Evolutionary conservation across 2,797 vertebrate genomes (phyloP).

Genomic region (Gallinago solitaria): DNA sequence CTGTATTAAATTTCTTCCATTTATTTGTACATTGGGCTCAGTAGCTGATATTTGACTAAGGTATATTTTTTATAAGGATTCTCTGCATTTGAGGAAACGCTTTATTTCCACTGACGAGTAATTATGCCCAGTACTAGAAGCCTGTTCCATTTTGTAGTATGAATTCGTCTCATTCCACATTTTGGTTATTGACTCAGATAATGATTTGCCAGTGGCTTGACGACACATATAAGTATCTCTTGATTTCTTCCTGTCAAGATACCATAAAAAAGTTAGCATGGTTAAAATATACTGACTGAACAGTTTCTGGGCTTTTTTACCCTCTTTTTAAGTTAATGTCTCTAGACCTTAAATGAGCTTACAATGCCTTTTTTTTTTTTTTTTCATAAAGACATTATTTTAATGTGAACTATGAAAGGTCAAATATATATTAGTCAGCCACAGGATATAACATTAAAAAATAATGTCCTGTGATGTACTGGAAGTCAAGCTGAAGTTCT

Average conservation of each 20-base stretch:
- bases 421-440: neutral
- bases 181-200: neutral
- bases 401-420: neutral
- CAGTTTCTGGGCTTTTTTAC: neutral
- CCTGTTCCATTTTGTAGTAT: neutral
- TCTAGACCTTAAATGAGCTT: neutral
- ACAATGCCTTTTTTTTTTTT: neutral
- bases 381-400: neutral
- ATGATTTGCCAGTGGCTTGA: neutral
- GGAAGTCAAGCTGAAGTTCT: neutral
- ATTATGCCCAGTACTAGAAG: neutral
- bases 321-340: neutral
- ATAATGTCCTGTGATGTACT: neutral
- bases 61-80: neutral
- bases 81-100: neutral
- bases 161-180: neutral
- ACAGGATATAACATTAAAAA: neutral
- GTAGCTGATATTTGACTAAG: neutral
- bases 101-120: neutral
- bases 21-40: neutral
- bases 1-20: neutral
- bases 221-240: neutral
- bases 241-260: neutral
- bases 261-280: neutral
- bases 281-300: neutral